These are phyloP conservation scores for Ametastegia equiseti DNA, from an alignment of 2,888 invertebrate species.

Conservation along the genomic window DNA sequence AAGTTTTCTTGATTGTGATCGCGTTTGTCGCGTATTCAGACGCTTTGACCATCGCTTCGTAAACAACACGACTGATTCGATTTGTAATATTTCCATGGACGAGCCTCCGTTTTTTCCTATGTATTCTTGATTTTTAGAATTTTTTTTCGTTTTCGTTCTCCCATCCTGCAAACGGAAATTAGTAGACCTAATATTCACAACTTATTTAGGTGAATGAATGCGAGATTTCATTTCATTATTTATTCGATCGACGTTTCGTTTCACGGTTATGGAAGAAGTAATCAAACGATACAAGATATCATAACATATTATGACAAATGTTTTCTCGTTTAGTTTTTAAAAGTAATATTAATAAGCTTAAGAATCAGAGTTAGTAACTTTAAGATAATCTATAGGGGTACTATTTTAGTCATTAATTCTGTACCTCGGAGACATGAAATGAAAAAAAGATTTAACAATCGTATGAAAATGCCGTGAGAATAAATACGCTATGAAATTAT, in stretches of 20 bases:
- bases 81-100: background rate
- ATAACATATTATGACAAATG: background rate
- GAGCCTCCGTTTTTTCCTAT: background rate
- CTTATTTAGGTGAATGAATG: background rate
- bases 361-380: slow-evolving; percentile 32
- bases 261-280: slow-evolving; percentile 2
- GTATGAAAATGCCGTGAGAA: background rate
- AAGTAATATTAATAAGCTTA: slow-evolving; percentile 37
- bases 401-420: slow-evolving; percentile 9
- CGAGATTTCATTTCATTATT: slow-evolving; percentile 10
- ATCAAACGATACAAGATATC: slow-evolving; percentile 13
- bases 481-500: background rate
- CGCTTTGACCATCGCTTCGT: background rate
- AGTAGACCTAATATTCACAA: background rate
- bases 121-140: background rate
- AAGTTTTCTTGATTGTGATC: background rate
- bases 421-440: slow-evolving; percentile 5
- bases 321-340: slow-evolving; percentile 26
- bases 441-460: no score
- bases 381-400: slow-evolving; percentile 9
- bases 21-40: background rate
- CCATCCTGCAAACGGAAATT: background rate
- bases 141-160: background rate
- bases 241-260: slow-evolving; percentile 17
- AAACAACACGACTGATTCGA: background rate